phyloP scores from a whole-genome alignment of 2,113 vertebrate genomes.

The Tragelaphus scriptus region DNA sequence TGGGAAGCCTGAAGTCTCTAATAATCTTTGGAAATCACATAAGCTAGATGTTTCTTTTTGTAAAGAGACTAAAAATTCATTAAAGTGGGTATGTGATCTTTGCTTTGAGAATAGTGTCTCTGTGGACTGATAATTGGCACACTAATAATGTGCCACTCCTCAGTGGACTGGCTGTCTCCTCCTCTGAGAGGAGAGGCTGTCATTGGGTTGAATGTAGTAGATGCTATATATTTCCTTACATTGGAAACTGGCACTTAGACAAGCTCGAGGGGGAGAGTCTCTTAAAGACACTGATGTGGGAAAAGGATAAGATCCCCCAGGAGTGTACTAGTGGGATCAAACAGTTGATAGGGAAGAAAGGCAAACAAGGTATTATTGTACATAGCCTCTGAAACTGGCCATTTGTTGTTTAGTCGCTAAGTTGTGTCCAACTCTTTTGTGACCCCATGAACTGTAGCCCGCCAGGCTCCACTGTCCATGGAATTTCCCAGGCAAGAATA shows the following conservation, averaged over 20 bases:
- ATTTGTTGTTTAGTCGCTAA: neutral
- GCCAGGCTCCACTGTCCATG: neutral
- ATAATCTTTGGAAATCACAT: neutral
- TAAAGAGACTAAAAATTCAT: neutral
- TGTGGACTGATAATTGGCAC: neutral
- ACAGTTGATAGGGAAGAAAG: neutral
- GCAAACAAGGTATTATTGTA: neutral
- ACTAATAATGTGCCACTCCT: neutral
- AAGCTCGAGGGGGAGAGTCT: neutral
- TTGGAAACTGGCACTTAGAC: neutral
- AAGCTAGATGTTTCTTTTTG: neutral
- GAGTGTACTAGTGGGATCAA: neutral
- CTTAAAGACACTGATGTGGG: neutral
- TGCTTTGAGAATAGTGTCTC: neutral
- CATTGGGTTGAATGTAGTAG: neutral
- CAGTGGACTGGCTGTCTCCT: neutral
- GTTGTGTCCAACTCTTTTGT: neutral
- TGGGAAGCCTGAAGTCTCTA: neutral
- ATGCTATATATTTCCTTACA: neutral
- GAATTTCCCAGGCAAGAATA: neutral
- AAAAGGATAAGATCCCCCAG: neutral
- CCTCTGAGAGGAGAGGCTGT: neutral
- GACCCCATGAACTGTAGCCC: neutral
- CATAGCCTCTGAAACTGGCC: neutral
- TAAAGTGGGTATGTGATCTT: neutral